These are phyloP conservation scores for Octodon degus DNA, from an alignment of 2,113 vertebrate species.

Conservation along the genomic window DNA sequence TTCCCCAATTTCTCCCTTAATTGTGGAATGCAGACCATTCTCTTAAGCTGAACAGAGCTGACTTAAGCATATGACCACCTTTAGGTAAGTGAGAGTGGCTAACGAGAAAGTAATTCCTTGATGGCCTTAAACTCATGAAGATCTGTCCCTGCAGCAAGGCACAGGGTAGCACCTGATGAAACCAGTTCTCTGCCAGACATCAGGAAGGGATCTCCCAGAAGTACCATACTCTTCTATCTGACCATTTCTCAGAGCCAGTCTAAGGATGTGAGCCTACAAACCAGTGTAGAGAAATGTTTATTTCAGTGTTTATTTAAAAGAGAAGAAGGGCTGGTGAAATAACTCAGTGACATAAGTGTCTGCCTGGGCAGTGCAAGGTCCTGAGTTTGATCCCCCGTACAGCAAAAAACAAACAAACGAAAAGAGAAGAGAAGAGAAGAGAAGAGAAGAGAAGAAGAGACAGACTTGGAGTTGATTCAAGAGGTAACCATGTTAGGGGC, in stretches of 20 bases:
- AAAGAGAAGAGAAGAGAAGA: not conserved
- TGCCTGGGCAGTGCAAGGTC: no score
- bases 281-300: conserved; percentile 8
- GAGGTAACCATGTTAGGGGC: not conserved
- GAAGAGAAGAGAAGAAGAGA: no score
- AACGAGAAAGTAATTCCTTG: not conserved
- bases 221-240: not conserved
- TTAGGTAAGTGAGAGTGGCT: not conserved
- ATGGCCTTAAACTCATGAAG: not conserved
- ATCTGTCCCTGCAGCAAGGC: not conserved
- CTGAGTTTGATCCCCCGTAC: no score
- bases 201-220: not conserved
- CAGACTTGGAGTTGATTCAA: not conserved
- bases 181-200: not conserved
- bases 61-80: not conserved
- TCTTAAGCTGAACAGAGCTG: not conserved
- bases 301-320: conserved; percentile 37
- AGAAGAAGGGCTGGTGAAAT: not conserved
- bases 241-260: not conserved
- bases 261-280: conserved; percentile 39
- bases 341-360: no score
- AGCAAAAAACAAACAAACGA: no score
- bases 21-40: not conserved
- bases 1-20: not conserved
- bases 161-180: not conserved